Evolutionary conservation across 2,888 invertebrate species (phyloP), one percentile per base, ranked within the genome.

Genomic region (Xanthorhoe spadicearia): DNA sequence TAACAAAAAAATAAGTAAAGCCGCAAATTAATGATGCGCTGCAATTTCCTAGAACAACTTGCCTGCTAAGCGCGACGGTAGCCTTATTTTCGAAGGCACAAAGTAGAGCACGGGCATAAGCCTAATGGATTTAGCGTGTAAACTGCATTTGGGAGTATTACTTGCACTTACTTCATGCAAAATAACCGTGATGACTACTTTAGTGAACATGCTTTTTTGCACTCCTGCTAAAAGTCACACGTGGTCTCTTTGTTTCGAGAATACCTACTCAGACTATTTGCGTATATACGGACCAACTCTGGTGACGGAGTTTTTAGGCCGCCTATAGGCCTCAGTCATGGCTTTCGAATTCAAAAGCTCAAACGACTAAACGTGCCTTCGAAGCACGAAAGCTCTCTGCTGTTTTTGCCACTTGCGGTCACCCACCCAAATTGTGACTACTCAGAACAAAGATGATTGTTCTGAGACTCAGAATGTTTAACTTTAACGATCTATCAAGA

Each of bases 41-140:
- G 43, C 13, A 77, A 79, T 78, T 76, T 79, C 68, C 69, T 76
- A 68, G 69, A 76, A 75, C 65, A 73, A 65, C 38, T 17, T 38
- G 10, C 74, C 72, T 73, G 66, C 73, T 74, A 64, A 72, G 74
- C 74, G 76, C 63, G 64, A 77, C 74, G 74, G 77, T 73, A 75
- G 70, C 65, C 74, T 72, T 77, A 75, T 80, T 77, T 79, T 75
- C 65, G 61, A 66, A 59, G 58, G 32, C 54, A 32, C 58, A 54
- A 59, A 62, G 62, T 61, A 57, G 49, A 49, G 60, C 66, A 59
- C 60, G 68, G 75, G 77, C 77, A 80, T 81, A 80, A 83, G 80
- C 82, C 83, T 88, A 89, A 89, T 88, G 89, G 87, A 86, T 83
- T 87, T 85, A 81, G 77, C 85, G 73, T 87, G 88, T 88, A 84